Conservation (phyloP, 2,797 vertebrate species). For the Gadopsis bispinosus region DNA sequence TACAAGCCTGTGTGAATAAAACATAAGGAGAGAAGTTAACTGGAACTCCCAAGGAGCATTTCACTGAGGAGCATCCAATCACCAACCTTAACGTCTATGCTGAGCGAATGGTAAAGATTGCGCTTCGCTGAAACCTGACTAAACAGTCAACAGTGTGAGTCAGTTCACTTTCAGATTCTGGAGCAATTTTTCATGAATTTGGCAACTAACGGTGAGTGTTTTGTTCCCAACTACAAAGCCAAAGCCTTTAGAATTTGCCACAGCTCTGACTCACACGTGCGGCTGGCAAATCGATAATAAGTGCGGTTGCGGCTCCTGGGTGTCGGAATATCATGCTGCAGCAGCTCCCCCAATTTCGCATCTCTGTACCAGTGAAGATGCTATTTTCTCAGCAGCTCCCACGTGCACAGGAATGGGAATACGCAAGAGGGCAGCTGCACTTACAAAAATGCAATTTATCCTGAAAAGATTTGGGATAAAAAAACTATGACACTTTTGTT, state of each 20-base stretch:
- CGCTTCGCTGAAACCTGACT: not conserved
- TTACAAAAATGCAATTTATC: not conserved
- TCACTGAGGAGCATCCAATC: not conserved
- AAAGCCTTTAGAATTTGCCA: not conserved
- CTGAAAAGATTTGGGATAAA: constrained; percentile 6
- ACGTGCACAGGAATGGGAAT: not conserved
- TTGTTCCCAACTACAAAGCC: not conserved
- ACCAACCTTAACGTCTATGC: not conserved
- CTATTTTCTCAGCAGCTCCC: not conserved
- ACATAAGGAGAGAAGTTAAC: not conserved
- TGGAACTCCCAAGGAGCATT: constrained; percentile 1
- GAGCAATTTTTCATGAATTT: not conserved
- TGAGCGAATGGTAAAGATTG: not conserved
- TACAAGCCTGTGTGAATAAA: not conserved
- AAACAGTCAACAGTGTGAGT: not conserved
- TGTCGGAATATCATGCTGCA: not conserved
- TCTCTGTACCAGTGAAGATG: not conserved
- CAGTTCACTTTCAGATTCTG: not conserved
- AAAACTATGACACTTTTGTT: constrained; percentile 13
- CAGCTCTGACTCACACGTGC: not conserved
- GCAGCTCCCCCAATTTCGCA: not conserved
- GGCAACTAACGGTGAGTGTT: not conserved
- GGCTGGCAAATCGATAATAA: not conserved
- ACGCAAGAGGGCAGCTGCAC: not conserved
- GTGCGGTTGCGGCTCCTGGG: not conserved